These are phyloP conservation scores for Rostratula benghalensis DNA, from an alignment of 2,113 vertebrate species.

Conservation along the genomic window DNA sequence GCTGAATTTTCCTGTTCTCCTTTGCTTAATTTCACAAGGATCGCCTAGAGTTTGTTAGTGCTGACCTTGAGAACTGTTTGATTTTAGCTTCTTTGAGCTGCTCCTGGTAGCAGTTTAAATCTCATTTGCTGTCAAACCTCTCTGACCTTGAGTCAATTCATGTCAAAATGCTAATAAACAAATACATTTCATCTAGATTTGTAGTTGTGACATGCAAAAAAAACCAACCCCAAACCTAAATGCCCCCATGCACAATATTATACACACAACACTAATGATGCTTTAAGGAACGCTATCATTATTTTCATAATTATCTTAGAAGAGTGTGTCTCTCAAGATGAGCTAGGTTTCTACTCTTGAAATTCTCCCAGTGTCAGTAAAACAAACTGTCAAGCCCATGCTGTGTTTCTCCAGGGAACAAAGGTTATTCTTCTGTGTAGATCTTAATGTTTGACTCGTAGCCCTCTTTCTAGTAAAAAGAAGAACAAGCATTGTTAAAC, in stretches of 20 bases:
- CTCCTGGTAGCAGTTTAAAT: background rate
- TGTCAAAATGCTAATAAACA: conserved; percentile 6
- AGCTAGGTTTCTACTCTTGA: background rate
- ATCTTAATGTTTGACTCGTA: background rate
- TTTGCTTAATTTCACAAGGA: background rate
- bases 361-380: background rate
- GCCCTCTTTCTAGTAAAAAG: background rate
- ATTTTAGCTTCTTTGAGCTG: background rate
- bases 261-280: background rate
- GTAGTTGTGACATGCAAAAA: background rate
- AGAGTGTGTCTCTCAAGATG: background rate
- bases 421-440: background rate
- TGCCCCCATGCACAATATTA: background rate
- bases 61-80: background rate
- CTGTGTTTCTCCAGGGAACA: background rate
- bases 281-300: background rate
- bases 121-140: background rate
- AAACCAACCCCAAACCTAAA: no score
- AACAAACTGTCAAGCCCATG: background rate
- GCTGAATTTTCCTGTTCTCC: background rate
- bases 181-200: background rate
- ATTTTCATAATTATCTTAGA: background rate
- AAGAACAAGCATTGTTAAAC: background rate
- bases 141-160: conserved; percentile 17
- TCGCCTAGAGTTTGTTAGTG: background rate